Evolutionary conservation across 2,888 invertebrate species (phyloP).

Genomic region (Drosophila nr. fundita): DNA sequence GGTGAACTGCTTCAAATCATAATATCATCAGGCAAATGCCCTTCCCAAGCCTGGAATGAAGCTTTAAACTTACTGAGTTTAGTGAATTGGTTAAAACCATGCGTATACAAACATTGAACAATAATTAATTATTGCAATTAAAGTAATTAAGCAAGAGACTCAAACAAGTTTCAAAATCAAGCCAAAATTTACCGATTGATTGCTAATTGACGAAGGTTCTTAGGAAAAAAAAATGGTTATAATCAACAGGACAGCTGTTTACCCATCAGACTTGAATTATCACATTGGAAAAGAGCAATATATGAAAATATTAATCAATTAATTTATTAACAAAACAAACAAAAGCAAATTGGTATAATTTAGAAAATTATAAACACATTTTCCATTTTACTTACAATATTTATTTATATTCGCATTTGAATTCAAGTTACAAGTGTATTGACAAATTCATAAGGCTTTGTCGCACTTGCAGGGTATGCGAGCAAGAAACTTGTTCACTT

Average conservation of each 20-base stretch:
- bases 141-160: background rate
- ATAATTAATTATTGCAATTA: background rate
- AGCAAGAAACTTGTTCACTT: slow-evolving; percentile 40
- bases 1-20: background rate
- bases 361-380: background rate
- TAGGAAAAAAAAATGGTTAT: background rate
- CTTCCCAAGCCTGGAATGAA: slow-evolving; percentile 7
- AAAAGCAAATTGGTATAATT: background rate
- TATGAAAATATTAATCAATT: background rate
- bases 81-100: background rate
- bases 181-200: background rate
- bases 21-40: slow-evolving; percentile 9
- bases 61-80: background rate
- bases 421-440: background rate
- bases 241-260: background rate
- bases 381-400: background rate
- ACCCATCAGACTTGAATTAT: background rate
- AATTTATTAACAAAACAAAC: background rate
- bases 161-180: background rate
- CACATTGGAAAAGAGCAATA: background rate
- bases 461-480: background rate
- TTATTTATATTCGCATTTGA: background rate
- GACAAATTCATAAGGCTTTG: background rate
- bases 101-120: background rate
- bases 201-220: background rate